Conservation (phyloP, 1,140 invertebrate genomes). For the Pseudomyrmex sp. region DNA sequence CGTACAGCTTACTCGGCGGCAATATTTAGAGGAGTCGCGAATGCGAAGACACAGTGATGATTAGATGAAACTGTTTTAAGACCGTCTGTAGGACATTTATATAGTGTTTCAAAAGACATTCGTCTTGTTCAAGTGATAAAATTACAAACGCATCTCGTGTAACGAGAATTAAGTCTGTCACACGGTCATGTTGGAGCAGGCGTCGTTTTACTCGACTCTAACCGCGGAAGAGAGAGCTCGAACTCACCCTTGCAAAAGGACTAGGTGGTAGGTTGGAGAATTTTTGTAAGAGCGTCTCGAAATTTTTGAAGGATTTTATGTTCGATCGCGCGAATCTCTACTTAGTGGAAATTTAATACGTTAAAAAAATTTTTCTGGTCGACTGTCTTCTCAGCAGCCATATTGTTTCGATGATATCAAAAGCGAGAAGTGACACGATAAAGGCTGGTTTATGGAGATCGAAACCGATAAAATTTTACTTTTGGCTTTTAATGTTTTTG, state of each 20-base stretch:
- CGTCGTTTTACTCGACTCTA: constrained; percentile 77
- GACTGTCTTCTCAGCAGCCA: too few relatives aligned
- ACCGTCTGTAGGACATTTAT: not conserved
- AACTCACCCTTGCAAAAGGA: constrained; percentile 79
- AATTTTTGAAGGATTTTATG: too few relatives aligned
- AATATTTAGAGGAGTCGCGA: not conserved
- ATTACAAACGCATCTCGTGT: constrained; percentile 22
- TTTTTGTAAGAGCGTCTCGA: not conserved
- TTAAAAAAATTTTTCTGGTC: too few relatives aligned
- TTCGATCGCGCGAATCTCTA: too few relatives aligned
- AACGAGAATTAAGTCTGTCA: constrained; percentile 38
- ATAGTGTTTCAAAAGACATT: constrained; percentile 42
- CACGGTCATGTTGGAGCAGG: constrained; percentile 71
- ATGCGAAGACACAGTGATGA: constrained; percentile 8
- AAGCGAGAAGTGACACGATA: too few relatives aligned
- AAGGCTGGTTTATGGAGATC: too few relatives aligned
- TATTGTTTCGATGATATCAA: too few relatives aligned
- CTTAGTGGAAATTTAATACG: too few relatives aligned
- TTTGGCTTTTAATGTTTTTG: too few relatives aligned
- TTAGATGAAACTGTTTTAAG: constrained; percentile 11
- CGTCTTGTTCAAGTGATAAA: constrained; percentile 16
- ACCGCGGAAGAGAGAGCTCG: constrained; percentile 80
- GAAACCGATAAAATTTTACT: too few relatives aligned
- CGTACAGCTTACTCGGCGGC: not conserved
- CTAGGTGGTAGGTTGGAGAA: constrained; percentile 79